Evolutionary conservation across 92 coral and sea anemone genomes (phyloP).

Genomic region (Palythoa grandiflora): DNA sequence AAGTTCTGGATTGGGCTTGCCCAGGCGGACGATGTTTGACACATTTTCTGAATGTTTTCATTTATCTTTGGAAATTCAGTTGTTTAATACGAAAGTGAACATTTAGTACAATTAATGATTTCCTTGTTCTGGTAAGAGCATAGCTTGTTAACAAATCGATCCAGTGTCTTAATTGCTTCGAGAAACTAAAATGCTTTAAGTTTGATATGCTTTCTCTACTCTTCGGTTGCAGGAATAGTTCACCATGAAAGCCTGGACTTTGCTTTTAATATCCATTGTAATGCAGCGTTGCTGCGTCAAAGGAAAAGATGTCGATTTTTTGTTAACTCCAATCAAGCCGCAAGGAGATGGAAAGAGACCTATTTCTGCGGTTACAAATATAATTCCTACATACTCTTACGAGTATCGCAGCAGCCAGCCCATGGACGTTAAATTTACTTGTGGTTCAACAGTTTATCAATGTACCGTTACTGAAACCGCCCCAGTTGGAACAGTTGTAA

Average conservation of each 20-base stretch:
- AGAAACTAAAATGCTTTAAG: conserved; percentile 74
- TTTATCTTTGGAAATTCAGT: conserved; percentile 39
- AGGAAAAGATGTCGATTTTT: neutral
- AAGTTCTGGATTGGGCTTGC: conserved; percentile 51
- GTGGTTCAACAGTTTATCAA: conserved; percentile 88
- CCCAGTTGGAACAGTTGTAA: conserved; percentile 66
- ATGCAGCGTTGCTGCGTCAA: neutral
- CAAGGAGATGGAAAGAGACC: conserved; percentile 62
- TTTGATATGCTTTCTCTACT: conserved; percentile 72
- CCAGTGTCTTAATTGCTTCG: conserved; percentile 72
- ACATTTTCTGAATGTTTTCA: conserved; percentile 51
- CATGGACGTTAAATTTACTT: conserved; percentile 86
- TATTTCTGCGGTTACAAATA: conserved; percentile 68
- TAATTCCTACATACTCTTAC: conserved; percentile 77
- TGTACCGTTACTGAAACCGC: conserved; percentile 79
- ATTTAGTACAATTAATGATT: conserved; percentile 45
- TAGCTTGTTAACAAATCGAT: conserved; percentile 69
- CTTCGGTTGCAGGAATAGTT: conserved; percentile 57
- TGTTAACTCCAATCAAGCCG: conserved; percentile 18
- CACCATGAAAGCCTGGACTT: conserved; percentile 7
- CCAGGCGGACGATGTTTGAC: conserved; percentile 23
- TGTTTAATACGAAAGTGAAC: conserved; percentile 16
- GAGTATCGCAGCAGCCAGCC: conserved; percentile 83
- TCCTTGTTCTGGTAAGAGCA: conserved; percentile 50
- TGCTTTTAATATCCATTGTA: conserved; percentile 10